Percentiles rank a stretch among this genome's conserved stretches.
Evolutionary conservation across 1,140 invertebrate species (phyloP).

Genomic region (Sycobia sp.): DNA sequence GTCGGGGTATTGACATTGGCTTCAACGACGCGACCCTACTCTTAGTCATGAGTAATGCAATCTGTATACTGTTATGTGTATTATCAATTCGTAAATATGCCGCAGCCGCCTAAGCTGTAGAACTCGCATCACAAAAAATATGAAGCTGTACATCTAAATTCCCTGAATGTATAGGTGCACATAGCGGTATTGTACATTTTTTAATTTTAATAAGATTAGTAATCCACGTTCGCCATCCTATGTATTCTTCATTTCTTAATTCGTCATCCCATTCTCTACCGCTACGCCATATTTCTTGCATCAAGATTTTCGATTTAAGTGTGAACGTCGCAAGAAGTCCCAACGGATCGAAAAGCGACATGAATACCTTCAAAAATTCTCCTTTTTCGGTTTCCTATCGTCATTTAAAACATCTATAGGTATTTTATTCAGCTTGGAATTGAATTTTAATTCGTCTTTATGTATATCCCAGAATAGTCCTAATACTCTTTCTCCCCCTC

Average conservation of each 20-base stretch:
- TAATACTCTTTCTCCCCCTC: neutral
- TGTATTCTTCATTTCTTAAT: neutral
- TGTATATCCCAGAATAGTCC: neutral
- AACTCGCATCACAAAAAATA: too few relatives aligned
- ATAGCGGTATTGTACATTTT: too few relatives aligned
- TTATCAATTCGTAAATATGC: too few relatives aligned
- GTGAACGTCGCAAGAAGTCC: constrained; percentile 49
- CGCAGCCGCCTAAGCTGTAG: too few relatives aligned
- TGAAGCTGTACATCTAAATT: too few relatives aligned
- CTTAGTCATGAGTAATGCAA: too few relatives aligned
- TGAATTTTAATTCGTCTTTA: neutral
- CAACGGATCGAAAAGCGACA: constrained; percentile 50
- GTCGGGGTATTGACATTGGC: too few relatives aligned
- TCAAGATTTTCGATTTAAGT: constrained; percentile 48
- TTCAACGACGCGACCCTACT: too few relatives aligned
- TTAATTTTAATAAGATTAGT: too few relatives aligned
- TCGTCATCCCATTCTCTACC: constrained; percentile 25
- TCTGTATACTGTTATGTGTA: too few relatives aligned
- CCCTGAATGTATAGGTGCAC: too few relatives aligned
- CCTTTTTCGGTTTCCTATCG: neutral
- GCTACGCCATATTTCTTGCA: constrained; percentile 48
- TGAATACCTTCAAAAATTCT: constrained; percentile 19
- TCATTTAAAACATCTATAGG: neutral
- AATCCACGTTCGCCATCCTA: neutral
- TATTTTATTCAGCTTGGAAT: neutral